Evolutionary conservation across 2,797 vertebrate genomes (phyloP).

Genomic region (Streptopelia turtur): DNA sequence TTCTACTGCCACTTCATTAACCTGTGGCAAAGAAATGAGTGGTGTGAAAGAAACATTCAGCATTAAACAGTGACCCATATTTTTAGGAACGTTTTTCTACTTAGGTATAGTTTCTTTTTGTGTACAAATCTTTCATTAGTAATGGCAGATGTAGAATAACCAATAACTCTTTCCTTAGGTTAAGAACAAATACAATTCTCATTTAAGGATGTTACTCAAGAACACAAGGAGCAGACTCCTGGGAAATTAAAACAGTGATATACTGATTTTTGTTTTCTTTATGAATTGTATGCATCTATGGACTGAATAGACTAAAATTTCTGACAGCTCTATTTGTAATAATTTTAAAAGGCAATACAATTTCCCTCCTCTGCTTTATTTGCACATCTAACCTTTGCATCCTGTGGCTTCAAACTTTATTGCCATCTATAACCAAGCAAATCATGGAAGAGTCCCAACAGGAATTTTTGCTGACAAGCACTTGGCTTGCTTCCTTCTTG

Average conservation of each 20-base stretch:
- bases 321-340: neutral
- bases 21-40: slow-evolving; percentile 72
- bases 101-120: neutral
- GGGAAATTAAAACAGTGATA: neutral
- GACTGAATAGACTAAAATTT: neutral
- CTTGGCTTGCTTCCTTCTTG: neutral
- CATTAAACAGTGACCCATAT: neutral
- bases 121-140: neutral
- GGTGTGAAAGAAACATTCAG: neutral
- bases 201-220: neutral
- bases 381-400: neutral
- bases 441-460: neutral
- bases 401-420: neutral
- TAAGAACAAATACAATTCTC: neutral
- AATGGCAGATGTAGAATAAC: neutral
- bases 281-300: neutral
- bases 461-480: neutral
- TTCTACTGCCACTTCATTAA: slow-evolving; percentile 86
- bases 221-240: neutral
- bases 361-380: neutral
- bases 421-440: neutral
- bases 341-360: neutral
- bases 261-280: neutral
- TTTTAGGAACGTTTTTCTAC: neutral
- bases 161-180: neutral